Percentiles rank a stretch among this genome's conserved stretches.
phyloP scores from a whole-genome alignment of 2,113 vertebrate genomes.

The Eleginops maclovinus region DNA sequence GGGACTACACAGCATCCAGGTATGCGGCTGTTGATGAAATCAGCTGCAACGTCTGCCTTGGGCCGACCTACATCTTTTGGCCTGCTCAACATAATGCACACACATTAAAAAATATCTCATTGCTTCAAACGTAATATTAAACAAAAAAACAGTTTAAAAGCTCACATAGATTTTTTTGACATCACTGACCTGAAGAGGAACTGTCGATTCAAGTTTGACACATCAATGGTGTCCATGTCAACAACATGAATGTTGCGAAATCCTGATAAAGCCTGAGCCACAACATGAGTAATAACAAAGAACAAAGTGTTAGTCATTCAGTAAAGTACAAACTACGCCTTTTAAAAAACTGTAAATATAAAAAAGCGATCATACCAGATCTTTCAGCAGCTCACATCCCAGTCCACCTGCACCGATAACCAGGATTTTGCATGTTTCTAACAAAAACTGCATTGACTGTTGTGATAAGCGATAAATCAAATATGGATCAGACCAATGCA shows the following conservation, averaged over 20 bases:
- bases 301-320: background rate
- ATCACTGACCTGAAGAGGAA: constrained; percentile 93
- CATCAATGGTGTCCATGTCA: constrained; percentile 96
- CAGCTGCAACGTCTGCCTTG: constrained; percentile 94
- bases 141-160: background rate
- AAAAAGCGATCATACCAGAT: constrained; percentile 86
- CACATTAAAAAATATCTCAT: background rate
- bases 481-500: background rate
- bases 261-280: constrained; percentile 89
- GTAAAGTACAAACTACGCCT: background rate
- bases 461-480: constrained; percentile 34
- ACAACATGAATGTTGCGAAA: constrained; percentile 93
- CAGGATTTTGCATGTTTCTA: constrained; percentile 94
- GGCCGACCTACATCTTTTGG: constrained; percentile 92
- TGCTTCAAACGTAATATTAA: background rate
- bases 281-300: constrained; percentile 9
- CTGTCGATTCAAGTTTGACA: constrained; percentile 95
- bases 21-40: constrained; percentile 91
- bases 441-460: constrained; percentile 93
- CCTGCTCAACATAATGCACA: constrained; percentile 74
- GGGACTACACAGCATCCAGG: constrained; percentile 89
- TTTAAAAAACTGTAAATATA: background rate
- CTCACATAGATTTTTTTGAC: background rate
- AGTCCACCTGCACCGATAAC: constrained; percentile 96
- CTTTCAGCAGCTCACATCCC: constrained; percentile 97